phyloP scores from a whole-genome alignment of 2,113 vertebrate genomes.

The Lonchura striata region DNA sequence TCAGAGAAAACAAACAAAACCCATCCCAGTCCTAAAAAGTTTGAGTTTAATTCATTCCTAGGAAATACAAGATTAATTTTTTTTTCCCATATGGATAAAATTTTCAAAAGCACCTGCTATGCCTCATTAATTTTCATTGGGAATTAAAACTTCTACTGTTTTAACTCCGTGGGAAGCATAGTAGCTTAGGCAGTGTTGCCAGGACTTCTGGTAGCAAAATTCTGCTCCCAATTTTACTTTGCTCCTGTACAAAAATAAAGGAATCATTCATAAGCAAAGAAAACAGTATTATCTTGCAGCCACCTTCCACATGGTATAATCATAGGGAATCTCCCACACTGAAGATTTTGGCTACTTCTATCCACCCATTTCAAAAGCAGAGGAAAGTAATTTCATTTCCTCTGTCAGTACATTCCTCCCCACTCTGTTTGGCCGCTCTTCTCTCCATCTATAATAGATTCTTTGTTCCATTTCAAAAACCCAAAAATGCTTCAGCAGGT shows the following conservation, averaged over 20 bases:
- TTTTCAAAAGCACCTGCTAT: background rate
- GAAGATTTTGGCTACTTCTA: background rate
- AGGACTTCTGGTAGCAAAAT: background rate
- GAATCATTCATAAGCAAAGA: background rate
- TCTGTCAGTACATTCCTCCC: background rate
- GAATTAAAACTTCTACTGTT: background rate
- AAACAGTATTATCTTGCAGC: background rate
- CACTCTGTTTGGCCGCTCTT: background rate
- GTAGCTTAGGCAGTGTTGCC: background rate
- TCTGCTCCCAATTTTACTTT: background rate
- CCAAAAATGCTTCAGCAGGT: background rate
- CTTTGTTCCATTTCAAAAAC: conserved; percentile 31
- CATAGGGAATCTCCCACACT: background rate
- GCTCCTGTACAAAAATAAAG: background rate
- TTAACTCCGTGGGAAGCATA: background rate
- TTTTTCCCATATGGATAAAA: background rate
- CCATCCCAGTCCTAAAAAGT: background rate
- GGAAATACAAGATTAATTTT: background rate
- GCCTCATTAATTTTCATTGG: background rate
- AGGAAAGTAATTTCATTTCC: conserved; percentile 17
- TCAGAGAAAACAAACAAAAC: background rate
- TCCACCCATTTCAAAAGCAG: background rate
- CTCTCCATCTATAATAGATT: background rate
- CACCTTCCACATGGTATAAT: background rate
- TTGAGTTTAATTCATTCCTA: background rate